Evolutionary conservation across 1,140 invertebrate species (phyloP).

Genomic region (Drosophila oshimai): DNA sequence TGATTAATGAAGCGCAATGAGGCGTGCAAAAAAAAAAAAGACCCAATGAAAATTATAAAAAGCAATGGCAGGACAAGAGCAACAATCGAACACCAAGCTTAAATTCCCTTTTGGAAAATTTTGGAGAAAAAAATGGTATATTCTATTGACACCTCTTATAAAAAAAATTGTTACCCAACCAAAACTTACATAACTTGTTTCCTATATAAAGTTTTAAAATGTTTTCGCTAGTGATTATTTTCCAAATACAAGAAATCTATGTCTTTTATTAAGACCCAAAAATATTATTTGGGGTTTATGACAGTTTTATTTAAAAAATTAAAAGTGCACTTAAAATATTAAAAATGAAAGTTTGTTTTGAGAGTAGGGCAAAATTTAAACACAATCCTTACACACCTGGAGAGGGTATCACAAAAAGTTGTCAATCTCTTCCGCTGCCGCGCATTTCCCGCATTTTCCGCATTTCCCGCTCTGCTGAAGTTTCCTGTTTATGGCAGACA

Average conservation of each 20-base stretch:
- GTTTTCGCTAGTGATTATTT: too few relatives aligned
- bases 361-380: not conserved
- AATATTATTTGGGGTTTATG: too few relatives aligned
- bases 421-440: slow-evolving; percentile 20
- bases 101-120: slow-evolving; percentile 10
- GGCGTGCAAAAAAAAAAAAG: slow-evolving; percentile 39
- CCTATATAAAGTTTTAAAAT: too few relatives aligned
- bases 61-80: slow-evolving; percentile 10
- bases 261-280: too few relatives aligned
- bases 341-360: not conserved
- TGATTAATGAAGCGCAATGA: slow-evolving; percentile 77
- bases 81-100: slow-evolving; percentile 3
- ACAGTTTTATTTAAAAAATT: too few relatives aligned
- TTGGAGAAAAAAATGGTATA: not conserved
- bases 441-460: not conserved
- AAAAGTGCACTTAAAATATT: not conserved
- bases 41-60: slow-evolving; percentile 45
- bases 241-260: too few relatives aligned
- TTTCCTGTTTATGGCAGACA: slow-evolving; percentile 38
- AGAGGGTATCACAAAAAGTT: slow-evolving; percentile 30
- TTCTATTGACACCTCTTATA: too few relatives aligned
- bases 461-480: not conserved
- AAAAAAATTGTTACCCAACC: too few relatives aligned
- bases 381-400: not conserved
- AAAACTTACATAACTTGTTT: too few relatives aligned